Base-by-base conservation (phyloP, 2,113 vertebrate genomes). In the Cyanoderma ruficeps region DNA sequence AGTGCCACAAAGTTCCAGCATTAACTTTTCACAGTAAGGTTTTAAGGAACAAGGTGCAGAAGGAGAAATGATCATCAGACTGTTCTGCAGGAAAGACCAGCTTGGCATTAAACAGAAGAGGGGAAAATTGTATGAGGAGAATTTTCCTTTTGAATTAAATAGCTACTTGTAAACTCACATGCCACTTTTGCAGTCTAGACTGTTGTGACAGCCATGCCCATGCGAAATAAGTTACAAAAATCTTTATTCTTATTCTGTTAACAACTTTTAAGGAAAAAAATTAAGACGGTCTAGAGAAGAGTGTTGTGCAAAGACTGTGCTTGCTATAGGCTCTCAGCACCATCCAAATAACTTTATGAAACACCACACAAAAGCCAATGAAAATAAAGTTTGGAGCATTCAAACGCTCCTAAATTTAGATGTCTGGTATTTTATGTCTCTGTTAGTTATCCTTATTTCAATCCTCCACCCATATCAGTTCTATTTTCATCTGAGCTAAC, bases 401-500 rank as follows among this genome's bases (percentile, higher is more conserved):
- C 42, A 91, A 93, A 57, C 0, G 6, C 13, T 80, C 33, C 93
- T 93, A 95, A 93, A 93, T 88, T 83, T 93, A 88, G 85, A 86
- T 49, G 50, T 59, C 68, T 95, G 75, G 20, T 77, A 87, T 94
- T 93, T 93, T 72, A 72, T 69, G 87, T 76, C 55, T 70, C 19
- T 89, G 41, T 8, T 78, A 84, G 72, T 87, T 91, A 84, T 80
- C 56, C 47, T 81, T 93, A 72, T 91, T 96, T 95, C 83, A 64
- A 55, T 81, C n/a, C 33, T 85, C 71, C 67, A 83, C 75, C 56
- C 88, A 14, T 87, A 95, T 88, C 39, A 63, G 27, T 59, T 91
- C 85, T 96, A 74, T 94, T 96, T 96, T 83, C 52, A 90, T 88
- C 84, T 56, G 70, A n/a, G 23, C 12, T 83, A 64, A 83, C 35